Conservation (phyloP, 2,113 vertebrate genomes). For the Festucalex cinctus region DNA sequence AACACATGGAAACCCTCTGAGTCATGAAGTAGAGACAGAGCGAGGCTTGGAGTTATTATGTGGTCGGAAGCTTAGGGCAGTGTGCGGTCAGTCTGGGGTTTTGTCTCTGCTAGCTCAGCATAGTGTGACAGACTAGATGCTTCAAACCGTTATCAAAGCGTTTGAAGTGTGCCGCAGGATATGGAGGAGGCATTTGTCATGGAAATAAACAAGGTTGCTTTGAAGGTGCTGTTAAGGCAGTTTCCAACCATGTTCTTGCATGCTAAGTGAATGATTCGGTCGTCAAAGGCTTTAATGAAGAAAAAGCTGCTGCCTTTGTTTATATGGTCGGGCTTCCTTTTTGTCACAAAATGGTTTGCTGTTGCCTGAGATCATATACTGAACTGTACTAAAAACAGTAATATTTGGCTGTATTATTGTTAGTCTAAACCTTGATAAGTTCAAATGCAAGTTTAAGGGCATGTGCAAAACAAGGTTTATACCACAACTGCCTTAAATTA, state of each 20-base stretch:
- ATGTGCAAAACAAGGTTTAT: no score
- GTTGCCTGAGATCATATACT: no score
- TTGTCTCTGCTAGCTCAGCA: slow-evolving; percentile 31
- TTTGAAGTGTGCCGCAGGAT: background rate
- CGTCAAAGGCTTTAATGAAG: background rate
- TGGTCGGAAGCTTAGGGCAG: slow-evolving; percentile 32
- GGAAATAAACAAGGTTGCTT: slow-evolving; percentile 14
- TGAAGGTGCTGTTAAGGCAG: background rate
- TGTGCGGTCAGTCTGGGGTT: slow-evolving; percentile 7
- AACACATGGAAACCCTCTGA: slow-evolving; percentile 35
- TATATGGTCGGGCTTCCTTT: background rate
- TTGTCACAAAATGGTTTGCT: background rate
- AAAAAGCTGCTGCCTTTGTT: background rate
- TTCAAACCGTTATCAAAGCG: slow-evolving; percentile 21
- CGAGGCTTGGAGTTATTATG: slow-evolving; percentile 42
- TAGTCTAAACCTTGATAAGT: no score
- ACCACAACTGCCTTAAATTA: no score
- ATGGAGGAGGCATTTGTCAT: slow-evolving; percentile 9
- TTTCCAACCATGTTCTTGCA: background rate
- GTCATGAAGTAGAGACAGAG: slow-evolving; percentile 27
- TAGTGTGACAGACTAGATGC: slow-evolving; percentile 10
- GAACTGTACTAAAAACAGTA: background rate
- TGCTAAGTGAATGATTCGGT: background rate
- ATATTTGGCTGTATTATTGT: background rate
- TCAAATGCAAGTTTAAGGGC: no score